Base-by-base conservation (phyloP, 2,113 vertebrate species). In the mouse (Mus musculus) region DNA sequence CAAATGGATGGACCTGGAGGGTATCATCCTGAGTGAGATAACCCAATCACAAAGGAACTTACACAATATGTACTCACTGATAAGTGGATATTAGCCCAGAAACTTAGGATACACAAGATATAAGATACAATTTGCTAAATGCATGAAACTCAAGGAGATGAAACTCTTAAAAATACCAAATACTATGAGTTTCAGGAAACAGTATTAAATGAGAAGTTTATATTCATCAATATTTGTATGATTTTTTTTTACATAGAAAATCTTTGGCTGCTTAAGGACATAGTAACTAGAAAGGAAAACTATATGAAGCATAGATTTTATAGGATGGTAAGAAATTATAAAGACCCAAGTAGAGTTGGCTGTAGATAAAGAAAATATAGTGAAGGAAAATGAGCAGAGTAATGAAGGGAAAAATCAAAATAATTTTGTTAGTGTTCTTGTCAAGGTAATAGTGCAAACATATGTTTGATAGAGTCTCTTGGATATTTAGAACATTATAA, bases 351-450 rank as follows among this genome's bases (percentile, higher is more conserved):
- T 14, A 26, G 36, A 69, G 4, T 19, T 95, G 56, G 22, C 54
- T 92, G 28, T 5, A 33, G 77, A 67, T 16, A 65, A 52, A 77
- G n/a, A 95, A 81, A 94, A 89, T 67, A 39, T 77, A 88, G 59
- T 56, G 3, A 80, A 69, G 16, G 46, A 91, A 88, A 92, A 65
- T 87, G 8, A 42, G 52, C n/a, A 73, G 36, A 61, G 1, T 84
- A 61, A 80, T 75, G 54, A 73, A 92, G 16, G 30, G 7, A 71
- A 71, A 92, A 87, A 17, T 87, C 61, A 67, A 91, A 96, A 90
- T 61, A 78, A 85, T 54, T 95, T 81, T 59, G 65, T 30, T 46
- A 33, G 3, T 88, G 24, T 92, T 72, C 24, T 3, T 42, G 94
- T 80, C 36, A 86, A 46, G 7, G 5, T 69, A 63, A 71, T 69